Evolutionary conservation across 2,888 invertebrate genomes (phyloP).

Genomic region (Crepidodera aurea): DNA sequence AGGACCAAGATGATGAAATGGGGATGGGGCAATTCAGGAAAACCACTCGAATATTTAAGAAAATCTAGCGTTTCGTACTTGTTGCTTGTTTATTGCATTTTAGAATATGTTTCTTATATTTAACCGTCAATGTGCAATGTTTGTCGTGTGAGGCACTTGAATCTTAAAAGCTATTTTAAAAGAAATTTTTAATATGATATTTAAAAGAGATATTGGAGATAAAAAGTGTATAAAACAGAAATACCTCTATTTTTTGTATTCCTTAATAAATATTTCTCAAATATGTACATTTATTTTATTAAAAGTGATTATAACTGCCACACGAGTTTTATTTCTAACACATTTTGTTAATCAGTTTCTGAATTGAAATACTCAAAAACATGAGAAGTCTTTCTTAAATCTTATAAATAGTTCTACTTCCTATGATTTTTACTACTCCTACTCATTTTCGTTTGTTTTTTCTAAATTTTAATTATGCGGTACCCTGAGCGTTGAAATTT

Average conservation of each 20-base stretch:
- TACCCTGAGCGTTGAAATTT: too few relatives aligned
- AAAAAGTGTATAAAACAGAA: slow-evolving; percentile 8
- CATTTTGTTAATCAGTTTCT: too few relatives aligned
- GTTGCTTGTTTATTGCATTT: slow-evolving; percentile 16
- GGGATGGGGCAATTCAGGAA: too few relatives aligned
- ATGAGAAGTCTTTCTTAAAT: too few relatives aligned
- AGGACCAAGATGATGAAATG: too few relatives aligned
- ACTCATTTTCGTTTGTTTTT: too few relatives aligned
- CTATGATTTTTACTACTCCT: too few relatives aligned
- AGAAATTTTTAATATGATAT: slow-evolving; percentile 12
- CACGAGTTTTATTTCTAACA: too few relatives aligned
- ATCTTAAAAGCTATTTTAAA: slow-evolving; percentile 18
- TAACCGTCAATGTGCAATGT: slow-evolving; percentile 22
- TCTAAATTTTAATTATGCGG: too few relatives aligned
- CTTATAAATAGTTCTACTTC: too few relatives aligned
- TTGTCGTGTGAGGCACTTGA: slow-evolving; percentile 27
- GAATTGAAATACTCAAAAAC: too few relatives aligned
- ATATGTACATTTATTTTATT: slow-evolving; percentile 20
- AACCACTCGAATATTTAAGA: too few relatives aligned
- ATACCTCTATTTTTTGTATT: slow-evolving; percentile 29
- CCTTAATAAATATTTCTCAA: slow-evolving; percentile 9
- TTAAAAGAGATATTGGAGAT: slow-evolving; percentile 7
- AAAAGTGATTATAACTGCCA: slow-evolving; percentile 8
- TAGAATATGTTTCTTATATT: slow-evolving; percentile 6
- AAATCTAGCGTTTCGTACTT: slow-evolving; percentile 5